phyloP scores from a whole-genome alignment of 2,888 invertebrate genomes.

The Ryuthela nishihirai region DNA sequence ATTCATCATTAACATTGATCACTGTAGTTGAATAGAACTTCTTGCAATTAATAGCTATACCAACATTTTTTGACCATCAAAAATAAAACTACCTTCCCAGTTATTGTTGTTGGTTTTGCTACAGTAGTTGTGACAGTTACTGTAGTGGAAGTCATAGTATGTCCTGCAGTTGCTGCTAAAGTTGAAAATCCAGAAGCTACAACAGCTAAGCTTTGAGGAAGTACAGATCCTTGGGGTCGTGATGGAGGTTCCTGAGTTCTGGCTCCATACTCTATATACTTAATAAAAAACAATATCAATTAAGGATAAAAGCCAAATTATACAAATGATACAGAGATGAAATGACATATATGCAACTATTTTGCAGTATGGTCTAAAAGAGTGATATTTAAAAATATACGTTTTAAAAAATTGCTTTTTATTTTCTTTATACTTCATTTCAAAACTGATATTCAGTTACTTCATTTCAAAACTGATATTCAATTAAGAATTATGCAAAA shows the following conservation, averaged over 20 bases:
- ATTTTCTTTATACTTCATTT: no score
- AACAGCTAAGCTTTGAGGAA: slow-evolving; percentile 60
- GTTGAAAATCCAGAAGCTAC: slow-evolving; percentile 40
- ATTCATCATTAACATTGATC: background rate
- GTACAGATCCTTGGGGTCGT: slow-evolving; percentile 68
- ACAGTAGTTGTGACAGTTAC: slow-evolving; percentile 52
- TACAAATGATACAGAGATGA: background rate
- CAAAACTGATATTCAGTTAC: no score
- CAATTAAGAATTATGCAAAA: no score
- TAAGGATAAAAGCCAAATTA: no score
- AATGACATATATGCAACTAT: no score
- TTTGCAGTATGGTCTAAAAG: no score
- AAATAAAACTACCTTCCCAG: slow-evolving; percentile 17
- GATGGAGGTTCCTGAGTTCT: slow-evolving; percentile 84
- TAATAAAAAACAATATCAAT: background rate
- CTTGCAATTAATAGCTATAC: background rate
- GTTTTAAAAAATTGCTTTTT: no score
- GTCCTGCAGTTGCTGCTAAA: slow-evolving; percentile 58
- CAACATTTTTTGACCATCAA: background rate
- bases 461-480: no score
- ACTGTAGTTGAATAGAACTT: background rate
- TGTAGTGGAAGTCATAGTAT: slow-evolving; percentile 46
- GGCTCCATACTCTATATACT: slow-evolving; percentile 85
- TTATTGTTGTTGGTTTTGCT: slow-evolving; percentile 52
- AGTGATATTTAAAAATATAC: no score